Conservation (phyloP, 2,113 vertebrate genomes). For the Galemys pyrenaicus region DNA sequence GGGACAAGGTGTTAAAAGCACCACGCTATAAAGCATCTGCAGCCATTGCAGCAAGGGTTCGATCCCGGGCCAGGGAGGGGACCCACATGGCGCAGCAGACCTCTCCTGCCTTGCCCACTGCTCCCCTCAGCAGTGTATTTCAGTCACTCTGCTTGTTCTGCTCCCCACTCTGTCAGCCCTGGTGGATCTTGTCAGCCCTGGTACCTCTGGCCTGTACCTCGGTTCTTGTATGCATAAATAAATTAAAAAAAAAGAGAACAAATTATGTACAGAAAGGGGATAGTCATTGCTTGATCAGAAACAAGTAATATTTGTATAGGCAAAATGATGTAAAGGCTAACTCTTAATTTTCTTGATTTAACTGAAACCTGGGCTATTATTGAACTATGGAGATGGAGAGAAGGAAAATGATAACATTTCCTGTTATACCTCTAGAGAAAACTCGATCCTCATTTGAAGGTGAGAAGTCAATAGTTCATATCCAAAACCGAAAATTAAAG, state of each 20-base stretch:
- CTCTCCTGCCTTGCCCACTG: no score
- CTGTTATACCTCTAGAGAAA: not conserved
- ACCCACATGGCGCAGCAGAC: no score
- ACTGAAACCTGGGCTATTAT: not conserved
- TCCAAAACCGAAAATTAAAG: conserved; percentile 8
- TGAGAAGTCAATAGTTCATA: not conserved
- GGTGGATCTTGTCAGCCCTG: no score
- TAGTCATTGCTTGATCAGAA: not conserved
- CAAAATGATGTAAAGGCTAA: not conserved
- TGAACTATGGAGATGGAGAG: not conserved
- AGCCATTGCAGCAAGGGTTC: no score
- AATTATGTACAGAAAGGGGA: not conserved
- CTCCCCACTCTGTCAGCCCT: no score
- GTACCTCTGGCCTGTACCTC: no score
- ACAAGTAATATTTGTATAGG: not conserved
- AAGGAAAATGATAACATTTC: not conserved
- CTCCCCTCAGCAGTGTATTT: no score
- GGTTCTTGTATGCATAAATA: no score
- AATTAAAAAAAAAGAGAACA: not conserved
- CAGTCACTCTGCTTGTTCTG: no score
- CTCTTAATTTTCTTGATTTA: not conserved
- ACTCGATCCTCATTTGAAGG: not conserved
- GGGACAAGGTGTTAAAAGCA: no score
- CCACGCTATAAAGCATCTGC: no score
- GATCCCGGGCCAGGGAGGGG: no score